Conservation (phyloP, 2,888 invertebrate species). For the Pardosa pseudoannulata region DNA sequence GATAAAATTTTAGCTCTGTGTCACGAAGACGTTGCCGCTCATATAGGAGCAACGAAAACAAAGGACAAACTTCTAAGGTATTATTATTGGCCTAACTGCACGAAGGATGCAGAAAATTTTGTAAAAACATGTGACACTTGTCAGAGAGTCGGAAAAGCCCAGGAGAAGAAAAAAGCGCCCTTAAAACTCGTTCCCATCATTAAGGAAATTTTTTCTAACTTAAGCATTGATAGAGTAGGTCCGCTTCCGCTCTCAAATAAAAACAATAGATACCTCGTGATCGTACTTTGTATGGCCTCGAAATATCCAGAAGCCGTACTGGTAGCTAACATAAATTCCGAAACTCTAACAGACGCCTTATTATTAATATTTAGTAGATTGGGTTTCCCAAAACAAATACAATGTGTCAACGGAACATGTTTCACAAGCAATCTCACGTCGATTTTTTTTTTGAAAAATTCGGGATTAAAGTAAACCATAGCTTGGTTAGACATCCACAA, state of each 20-base stretch:
- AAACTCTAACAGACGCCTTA: background rate
- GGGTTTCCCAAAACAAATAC: background rate
- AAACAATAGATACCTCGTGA: background rate
- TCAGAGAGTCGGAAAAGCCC: background rate
- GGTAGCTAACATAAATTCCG: background rate
- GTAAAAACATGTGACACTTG: slow-evolving; percentile 3
- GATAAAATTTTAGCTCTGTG: too few relatives aligned
- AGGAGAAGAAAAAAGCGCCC: slow-evolving; percentile 32
- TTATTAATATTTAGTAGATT: background rate
- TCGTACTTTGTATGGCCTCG: background rate
- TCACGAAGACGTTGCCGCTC: slow-evolving; percentile 19
- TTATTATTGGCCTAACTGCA: slow-evolving; percentile 8
- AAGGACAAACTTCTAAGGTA: background rate
- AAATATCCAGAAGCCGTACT: background rate
- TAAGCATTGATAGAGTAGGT: slow-evolving; percentile 6
- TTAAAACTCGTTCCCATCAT: slow-evolving; percentile 19
- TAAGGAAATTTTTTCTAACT: slow-evolving; percentile 24
- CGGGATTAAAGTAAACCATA: background rate
- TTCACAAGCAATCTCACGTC: background rate
- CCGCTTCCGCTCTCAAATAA: slow-evolving; percentile 2
- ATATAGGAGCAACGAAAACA: slow-evolving; percentile 24
- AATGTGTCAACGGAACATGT: background rate
- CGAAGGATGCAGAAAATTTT: background rate
- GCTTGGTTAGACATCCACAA: background rate
- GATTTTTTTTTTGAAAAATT: background rate